These are phyloP conservation scores for Tupaia chinensis DNA, from an alignment of 2,113 vertebrate species.

Conservation along the genomic window DNA sequence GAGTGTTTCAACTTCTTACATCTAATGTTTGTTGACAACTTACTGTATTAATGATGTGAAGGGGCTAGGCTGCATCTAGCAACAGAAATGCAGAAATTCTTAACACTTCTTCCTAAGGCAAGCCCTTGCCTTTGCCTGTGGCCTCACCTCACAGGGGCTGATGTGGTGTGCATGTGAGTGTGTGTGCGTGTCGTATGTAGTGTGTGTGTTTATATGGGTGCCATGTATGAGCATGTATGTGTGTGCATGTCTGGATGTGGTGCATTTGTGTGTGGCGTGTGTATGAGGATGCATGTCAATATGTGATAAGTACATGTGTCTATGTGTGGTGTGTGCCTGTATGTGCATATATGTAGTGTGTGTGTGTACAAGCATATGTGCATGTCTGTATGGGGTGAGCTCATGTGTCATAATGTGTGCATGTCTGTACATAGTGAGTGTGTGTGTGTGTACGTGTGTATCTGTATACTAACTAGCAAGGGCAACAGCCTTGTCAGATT, in stretches of 20 bases:
- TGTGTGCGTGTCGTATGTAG: no score
- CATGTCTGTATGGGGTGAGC: background rate
- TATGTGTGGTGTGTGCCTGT: background rate
- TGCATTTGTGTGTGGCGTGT: background rate
- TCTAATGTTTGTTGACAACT: background rate
- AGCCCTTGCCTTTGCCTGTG: background rate
- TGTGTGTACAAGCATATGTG: background rate
- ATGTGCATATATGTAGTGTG: no score
- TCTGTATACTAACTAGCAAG: background rate
- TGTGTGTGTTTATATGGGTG: background rate
- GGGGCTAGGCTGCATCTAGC: background rate
- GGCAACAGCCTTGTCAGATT: background rate
- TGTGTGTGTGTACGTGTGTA: background rate
- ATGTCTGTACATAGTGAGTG: no score
- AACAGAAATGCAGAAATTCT: background rate
- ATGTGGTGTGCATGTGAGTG: no score
- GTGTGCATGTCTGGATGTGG: background rate
- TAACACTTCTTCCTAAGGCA: rapidly evolving
- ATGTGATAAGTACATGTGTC: background rate
- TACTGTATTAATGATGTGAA: background rate
- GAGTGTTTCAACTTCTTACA: background rate
- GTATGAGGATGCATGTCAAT: no score
- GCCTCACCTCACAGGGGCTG: background rate
- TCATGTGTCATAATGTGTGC: no score
- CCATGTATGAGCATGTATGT: background rate